Percentiles rank a stretch among this genome's conserved stretches.
These are phyloP conservation scores for Jaculus jaculus DNA, from an alignment of 2,113 vertebrate genomes.

Conservation along the genomic window DNA sequence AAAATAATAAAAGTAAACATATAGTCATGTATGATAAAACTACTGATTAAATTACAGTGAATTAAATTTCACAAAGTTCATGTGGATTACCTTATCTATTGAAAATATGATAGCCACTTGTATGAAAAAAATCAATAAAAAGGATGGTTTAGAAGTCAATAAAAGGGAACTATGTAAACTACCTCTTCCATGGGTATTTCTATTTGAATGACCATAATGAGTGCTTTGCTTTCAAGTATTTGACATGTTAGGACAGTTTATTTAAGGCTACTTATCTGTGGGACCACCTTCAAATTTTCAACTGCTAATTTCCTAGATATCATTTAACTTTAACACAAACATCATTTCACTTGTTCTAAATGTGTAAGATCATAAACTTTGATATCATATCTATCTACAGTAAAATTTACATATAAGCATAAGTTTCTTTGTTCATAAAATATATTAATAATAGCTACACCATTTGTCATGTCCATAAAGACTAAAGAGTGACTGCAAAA, in stretches of 20 bases:
- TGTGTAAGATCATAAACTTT: not conserved
- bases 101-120: not conserved
- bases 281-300: not conserved
- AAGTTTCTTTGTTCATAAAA: not conserved
- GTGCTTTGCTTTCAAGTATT: not conserved
- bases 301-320: not conserved
- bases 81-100: not conserved
- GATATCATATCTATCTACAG: not conserved
- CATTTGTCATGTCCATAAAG: not conserved
- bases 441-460: not conserved
- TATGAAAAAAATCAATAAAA: not conserved
- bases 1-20: constrained; percentile 10
- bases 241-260: not conserved
- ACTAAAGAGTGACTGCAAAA: not conserved
- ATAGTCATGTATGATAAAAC: not conserved
- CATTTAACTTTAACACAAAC: not conserved
- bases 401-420: constrained; percentile 11
- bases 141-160: not conserved
- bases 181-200: not conserved
- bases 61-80: not conserved
- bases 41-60: not conserved
- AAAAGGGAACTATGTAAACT: not conserved
- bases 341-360: not conserved
- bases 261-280: not conserved
- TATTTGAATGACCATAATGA: not conserved